phyloP scores from a whole-genome alignment of 2,888 invertebrate species.

The Ochropleura plecta region DNA sequence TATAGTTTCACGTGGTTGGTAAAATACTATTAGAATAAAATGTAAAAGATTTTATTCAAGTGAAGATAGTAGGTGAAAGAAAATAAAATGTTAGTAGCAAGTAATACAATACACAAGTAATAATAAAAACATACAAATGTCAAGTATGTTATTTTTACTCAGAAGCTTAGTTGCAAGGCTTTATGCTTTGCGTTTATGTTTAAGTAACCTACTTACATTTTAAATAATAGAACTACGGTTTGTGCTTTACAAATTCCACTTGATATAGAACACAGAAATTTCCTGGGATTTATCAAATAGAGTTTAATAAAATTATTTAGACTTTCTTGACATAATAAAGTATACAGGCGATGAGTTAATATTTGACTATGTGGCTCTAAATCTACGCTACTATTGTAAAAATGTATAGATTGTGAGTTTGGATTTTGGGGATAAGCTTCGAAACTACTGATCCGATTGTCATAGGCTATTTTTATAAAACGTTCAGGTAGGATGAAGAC shows the following conservation, averaged over 20 bases:
- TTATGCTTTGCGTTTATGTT: constrained; percentile 17
- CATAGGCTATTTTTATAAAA: neutral
- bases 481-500: neutral
- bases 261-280: constrained; percentile 10
- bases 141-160: constrained; percentile 42
- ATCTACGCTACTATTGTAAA: neutral
- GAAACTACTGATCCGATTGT: neutral
- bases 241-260: constrained; percentile 1
- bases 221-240: constrained; percentile 7
- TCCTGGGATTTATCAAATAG: neutral
- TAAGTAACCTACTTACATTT: constrained; percentile 32
- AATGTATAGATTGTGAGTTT: neutral
- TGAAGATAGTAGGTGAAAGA: constrained; percentile 24
- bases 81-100: constrained; percentile 41
- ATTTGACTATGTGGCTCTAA: neutral
- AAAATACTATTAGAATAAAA: constrained; percentile 48
- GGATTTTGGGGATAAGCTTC: neutral
- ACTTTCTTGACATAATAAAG: neutral
- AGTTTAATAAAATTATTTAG: neutral
- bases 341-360: neutral
- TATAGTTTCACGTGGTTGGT: constrained; percentile 21
- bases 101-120: neutral
- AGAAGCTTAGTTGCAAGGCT: constrained; percentile 26
- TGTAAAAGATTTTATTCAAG: constrained; percentile 37
- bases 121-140: neutral